phyloP scores from a whole-genome alignment of 2,113 vertebrate genomes.

The Brachypteracias leptosomus region DNA sequence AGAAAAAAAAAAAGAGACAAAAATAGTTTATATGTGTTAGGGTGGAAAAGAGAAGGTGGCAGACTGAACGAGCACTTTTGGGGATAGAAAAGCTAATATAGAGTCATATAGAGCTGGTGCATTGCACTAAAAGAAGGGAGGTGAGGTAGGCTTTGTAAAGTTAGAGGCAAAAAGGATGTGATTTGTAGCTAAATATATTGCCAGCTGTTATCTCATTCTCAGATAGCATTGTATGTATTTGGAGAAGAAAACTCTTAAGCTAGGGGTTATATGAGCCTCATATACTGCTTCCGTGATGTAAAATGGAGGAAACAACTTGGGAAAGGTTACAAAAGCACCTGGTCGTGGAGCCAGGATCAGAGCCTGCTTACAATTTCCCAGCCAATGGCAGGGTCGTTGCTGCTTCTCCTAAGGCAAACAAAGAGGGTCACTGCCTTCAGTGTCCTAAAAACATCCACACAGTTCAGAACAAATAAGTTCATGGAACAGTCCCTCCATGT shows the following conservation, averaged over 20 bases:
- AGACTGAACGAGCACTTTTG: not conserved
- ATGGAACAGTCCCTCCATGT: not conserved
- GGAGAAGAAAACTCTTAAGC: not conserved
- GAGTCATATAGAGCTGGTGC: not conserved
- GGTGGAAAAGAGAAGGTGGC: not conserved
- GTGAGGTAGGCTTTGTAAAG: not conserved
- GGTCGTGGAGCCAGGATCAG: not conserved
- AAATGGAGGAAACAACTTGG: not conserved
- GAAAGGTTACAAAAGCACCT: not conserved
- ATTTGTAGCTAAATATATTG: not conserved
- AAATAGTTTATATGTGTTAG: not conserved
- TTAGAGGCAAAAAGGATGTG: not conserved
- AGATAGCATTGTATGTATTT: not conserved
- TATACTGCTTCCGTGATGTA: not conserved
- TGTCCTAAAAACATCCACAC: not conserved
- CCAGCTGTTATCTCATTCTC: not conserved
- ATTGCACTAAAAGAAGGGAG: not conserved
- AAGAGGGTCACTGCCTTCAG: not conserved
- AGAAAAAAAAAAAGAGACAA: not conserved
- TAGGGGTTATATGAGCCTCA: not conserved
- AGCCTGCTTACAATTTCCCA: not conserved
- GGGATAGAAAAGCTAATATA: not conserved
- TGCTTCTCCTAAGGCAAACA: not conserved
- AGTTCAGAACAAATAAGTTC: not conserved
- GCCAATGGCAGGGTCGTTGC: not conserved